Base-by-base conservation (phyloP, 2,113 vertebrate species). In the Acanthochromis polyacanthus region DNA sequence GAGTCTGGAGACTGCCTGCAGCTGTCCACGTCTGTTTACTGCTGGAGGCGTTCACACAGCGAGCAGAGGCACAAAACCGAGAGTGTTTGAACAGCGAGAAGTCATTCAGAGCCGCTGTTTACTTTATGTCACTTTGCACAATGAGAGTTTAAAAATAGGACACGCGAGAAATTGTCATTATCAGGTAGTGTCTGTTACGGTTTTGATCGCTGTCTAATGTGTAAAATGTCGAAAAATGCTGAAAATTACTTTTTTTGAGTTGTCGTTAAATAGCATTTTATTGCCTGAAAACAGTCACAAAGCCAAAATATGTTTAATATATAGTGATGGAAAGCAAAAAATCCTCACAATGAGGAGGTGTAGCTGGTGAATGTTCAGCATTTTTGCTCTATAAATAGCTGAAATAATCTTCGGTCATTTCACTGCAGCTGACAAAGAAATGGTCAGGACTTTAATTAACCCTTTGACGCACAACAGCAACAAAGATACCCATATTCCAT, bases 21-120 rank as follows among this genome's bases (percentile, higher is more conserved):
- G 82, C 89, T 81, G 88, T 86, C 86, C 73, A 38, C 28, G 58
- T 75, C 77, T 87, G 81, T 90, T 89, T 83, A 68, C 78, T 51
- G 84, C 76, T 65, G n/a, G 63, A 82, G 53, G 78, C 68, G 10
- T 77, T 66, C 75, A 52, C 25, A 65, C 40, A 45, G 59, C 1
- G 55, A 79, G 65, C 73, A 9, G 10, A 71, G 58, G 68, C 66
- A 22, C 63, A 60, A 36, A 53, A 55, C 77, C 11, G 1, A 40
- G 63, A 60, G 84, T 86, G 87, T 82, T 88, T 85, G 81, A 91
- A 83, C 86, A 87, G 74, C 59, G 60, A 76, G 58, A 52, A 56
- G 67, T 56, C 46, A 70, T 60, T 71, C 68, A 23, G 51, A 73
- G 73, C 50, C 38, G 16, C 69, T 63, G 61, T 85, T 76, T 78